Conservation (phyloP, 2,113 vertebrate species). For the Seriola rivoliana region DNA sequence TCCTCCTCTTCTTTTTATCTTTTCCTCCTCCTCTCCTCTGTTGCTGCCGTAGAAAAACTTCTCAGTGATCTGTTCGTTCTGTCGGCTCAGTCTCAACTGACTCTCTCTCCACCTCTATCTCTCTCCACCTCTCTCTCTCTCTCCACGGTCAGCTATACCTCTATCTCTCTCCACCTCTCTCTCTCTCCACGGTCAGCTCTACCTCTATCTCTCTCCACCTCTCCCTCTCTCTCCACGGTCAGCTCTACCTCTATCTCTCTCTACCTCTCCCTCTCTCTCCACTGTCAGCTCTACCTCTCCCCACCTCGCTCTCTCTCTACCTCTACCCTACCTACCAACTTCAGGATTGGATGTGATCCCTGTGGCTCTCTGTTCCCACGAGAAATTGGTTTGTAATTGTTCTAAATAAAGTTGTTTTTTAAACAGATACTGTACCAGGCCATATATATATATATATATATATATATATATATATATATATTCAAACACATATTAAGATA, state of each 20-base stretch:
- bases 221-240: background rate
- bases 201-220: background rate
- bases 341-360: too few relatives aligned
- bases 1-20: background rate
- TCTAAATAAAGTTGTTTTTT: too few relatives aligned
- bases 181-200: background rate
- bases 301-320: too few relatives aligned
- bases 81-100: background rate
- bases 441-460: too few relatives aligned
- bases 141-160: background rate
- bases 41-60: background rate
- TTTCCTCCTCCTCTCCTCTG: background rate
- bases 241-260: background rate
- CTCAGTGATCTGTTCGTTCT: constrained; percentile 18
- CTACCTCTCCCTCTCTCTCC: background rate
- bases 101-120: background rate
- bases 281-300: background rate
- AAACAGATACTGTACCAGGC: too few relatives aligned
- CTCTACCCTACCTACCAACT: too few relatives aligned
- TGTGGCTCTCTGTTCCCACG: too few relatives aligned
- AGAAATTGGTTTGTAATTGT: too few relatives aligned
- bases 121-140: background rate
- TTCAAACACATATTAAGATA: too few relatives aligned
- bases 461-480: too few relatives aligned
- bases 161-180: background rate